phyloP scores from a whole-genome alignment of 2,113 vertebrate genomes.

The Galemys pyrenaicus region DNA sequence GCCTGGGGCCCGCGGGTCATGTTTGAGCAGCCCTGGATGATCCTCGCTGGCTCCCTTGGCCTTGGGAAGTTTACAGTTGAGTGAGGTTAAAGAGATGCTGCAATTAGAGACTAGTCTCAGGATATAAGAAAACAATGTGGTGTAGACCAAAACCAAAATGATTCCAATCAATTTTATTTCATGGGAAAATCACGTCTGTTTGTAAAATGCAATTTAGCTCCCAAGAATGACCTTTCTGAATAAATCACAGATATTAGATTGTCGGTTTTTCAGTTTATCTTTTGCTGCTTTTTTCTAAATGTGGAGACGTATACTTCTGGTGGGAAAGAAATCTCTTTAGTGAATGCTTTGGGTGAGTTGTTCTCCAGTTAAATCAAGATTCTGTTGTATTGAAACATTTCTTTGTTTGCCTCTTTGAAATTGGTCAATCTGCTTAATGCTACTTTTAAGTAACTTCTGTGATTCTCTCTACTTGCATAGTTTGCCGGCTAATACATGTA shows the following conservation, averaged over 20 bases:
- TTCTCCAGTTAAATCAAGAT: constrained; percentile 11
- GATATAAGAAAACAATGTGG: constrained; percentile 51
- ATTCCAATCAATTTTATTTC: constrained; percentile 67
- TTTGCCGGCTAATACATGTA: background rate
- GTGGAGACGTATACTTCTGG: constrained; percentile 5
- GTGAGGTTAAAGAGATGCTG: constrained; percentile 38
- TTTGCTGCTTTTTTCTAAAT: constrained; percentile 24
- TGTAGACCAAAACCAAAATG: constrained; percentile 51
- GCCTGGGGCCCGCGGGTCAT: background rate
- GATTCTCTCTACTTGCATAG: background rate
- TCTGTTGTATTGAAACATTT: background rate
- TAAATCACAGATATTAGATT: constrained; percentile 43
- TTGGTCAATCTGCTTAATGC: constrained; percentile 1
- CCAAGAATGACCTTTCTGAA: constrained; percentile 53
- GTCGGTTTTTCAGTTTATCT: constrained; percentile 2
- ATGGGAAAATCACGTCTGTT: constrained; percentile 59
- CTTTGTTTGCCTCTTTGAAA: constrained; percentile 24
- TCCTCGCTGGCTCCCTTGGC: background rate
- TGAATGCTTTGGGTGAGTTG: background rate
- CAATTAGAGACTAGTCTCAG: constrained; percentile 30
- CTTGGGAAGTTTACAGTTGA: constrained; percentile 23
- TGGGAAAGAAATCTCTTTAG: constrained; percentile 12
- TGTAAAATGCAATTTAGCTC: constrained; percentile 43
- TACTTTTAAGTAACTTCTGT: constrained; percentile 3
- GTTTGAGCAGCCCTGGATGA: background rate